Evolutionary conservation across 2,797 vertebrate species (phyloP), one percentile per base, ranked within the genome.

Genomic region (Eidolon dupreanum): DNA sequence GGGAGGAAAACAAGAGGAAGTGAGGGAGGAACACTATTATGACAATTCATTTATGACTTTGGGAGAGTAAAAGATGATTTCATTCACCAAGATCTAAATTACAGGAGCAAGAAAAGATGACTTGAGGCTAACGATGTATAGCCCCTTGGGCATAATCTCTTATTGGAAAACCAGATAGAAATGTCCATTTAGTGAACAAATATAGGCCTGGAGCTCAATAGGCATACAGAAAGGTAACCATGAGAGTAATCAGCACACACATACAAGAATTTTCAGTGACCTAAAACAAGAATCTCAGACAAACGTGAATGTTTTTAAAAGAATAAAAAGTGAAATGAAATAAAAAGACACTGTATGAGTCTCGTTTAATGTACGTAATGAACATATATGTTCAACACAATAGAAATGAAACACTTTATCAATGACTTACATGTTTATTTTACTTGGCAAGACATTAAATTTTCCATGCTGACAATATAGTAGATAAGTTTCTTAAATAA

Each of bases 401-500:
- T 68, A 92, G 51, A 89, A 91, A 94, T 66, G 31, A 90, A 95
- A 95, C 31, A 49, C 53, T 94, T 92, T 71, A 28, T 65, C 55
- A 74, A 16, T 24, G 75, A 66, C 55, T 95, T 73, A 11, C 17
- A 33, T 70, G 46, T 49, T 46, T 92, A 82, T 96, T 96, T 96
- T 93, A 90, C 38, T 96, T 97, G 96, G 79, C 79, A 96, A 93
- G 79, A 65, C 22, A 20, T 90, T 83, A 85, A 31, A 85, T 92
- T 97, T 98, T 96, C 90, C 93, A 93, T 90, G 55, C 68, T 94
- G 63, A 96, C 81, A 82, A 82, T 96, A 95, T 19, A 68, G 66
- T 68, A 97, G 87, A 93, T 84, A 94, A 85, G 79, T 91, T 88
- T 94, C 71, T 96, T 95, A 92, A 96, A 90, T 81, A 96, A 95